Evolutionary conservation across 2,888 invertebrate genomes (phyloP), one percentile per base, ranked within the genome.

Genomic region (Xanthorhoe spadicearia): DNA sequence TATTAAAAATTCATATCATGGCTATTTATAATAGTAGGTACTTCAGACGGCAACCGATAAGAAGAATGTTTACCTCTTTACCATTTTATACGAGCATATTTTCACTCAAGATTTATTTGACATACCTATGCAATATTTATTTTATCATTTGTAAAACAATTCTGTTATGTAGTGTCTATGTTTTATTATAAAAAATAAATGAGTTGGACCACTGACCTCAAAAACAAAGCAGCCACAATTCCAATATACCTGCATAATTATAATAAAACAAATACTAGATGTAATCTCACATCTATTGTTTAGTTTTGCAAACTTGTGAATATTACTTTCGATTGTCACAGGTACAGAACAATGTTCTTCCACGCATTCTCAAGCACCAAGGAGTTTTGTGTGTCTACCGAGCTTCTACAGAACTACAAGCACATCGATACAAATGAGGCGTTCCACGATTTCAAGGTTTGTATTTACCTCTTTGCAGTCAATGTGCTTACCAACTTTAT

Each of bases 351-450:
- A 19, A 92, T 97, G 74, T 97, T 96, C 86, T 97, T 97, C 95
- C 97, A 97, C 84, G 94, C 97, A 0, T 93, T 97, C 86, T 95
- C 97, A 38, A 96, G 96, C 76, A 96, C 96, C 56, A 95, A 96
- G 73, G 97, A 97, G 86, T 97, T 97, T 84, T 94, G 95, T 63
- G 97, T 97, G 6, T 95, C 96, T 9, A 96, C 96, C 13, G 94
- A 94, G 73, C 93, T 97, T 52, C 88, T 97, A 48, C 95, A 95
- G 81, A 97, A 97, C 82, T 95, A 96, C 85, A 95, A 95, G 19
- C 88, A 94, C 74, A 95, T 96, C n/a, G 94, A 95, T 68, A 94
- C 95, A 76, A 90, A 93, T 15, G 94, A 94, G 69, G 95, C 95
- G 46, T 97, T 96, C 88, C 94, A 95, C 77, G 94, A 95, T 74